Evolutionary conservation across 1,140 invertebrate species (phyloP).

Genomic region (Xylocopa sonorina): DNA sequence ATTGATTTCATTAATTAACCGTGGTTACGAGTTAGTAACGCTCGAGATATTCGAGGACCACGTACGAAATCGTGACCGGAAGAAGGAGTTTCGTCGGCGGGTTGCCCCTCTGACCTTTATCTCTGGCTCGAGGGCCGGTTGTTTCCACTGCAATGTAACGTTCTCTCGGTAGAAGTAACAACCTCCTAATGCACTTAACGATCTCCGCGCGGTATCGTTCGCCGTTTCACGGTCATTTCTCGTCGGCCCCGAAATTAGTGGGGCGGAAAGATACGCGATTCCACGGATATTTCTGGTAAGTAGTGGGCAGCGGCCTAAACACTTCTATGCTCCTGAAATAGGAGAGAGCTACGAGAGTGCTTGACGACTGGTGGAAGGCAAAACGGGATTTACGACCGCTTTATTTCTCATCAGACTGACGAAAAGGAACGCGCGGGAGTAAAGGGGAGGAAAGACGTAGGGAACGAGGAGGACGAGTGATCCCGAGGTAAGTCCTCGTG

Average conservation of each 20-base stretch:
- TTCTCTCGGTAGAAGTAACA: slow-evolving; percentile 51
- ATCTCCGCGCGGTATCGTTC: slow-evolving; percentile 58
- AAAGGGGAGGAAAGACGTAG: background rate
- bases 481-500: background rate
- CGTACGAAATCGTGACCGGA: background rate
- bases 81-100: background rate
- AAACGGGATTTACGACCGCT: slow-evolving; percentile 70
- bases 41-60: background rate
- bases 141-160: slow-evolving; percentile 22
- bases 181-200: slow-evolving; percentile 70
- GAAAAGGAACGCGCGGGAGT: slow-evolving; percentile 35
- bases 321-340: slow-evolving; percentile 54
- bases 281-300: slow-evolving; percentile 66
- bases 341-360: background rate
- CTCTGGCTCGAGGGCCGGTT: background rate
- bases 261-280: slow-evolving; percentile 71
- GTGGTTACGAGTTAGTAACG: background rate
- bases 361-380: slow-evolving; percentile 4
- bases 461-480: too few relatives aligned
- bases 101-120: slow-evolving; percentile 29
- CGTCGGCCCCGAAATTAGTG: slow-evolving; percentile 64
- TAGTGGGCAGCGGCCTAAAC: slow-evolving; percentile 68
- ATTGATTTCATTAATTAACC: background rate
- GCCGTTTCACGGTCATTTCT: slow-evolving; percentile 70
- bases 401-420: slow-evolving; percentile 72